Evolutionary conservation across 2,113 vertebrate genomes (phyloP).

Genomic region (Cariama cristata): DNA sequence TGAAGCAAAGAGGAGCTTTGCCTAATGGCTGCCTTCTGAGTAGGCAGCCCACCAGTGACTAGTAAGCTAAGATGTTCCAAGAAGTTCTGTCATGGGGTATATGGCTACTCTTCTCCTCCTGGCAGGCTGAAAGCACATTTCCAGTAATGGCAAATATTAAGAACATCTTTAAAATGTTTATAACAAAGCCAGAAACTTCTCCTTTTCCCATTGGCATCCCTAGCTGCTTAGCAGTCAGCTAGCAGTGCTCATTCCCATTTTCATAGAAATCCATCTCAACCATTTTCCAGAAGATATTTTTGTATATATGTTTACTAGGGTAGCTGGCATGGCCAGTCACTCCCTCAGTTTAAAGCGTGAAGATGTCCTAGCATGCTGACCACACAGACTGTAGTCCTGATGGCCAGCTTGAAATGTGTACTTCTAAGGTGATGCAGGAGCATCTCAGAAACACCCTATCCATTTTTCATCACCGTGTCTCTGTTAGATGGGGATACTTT

Average conservation of each 20-base stretch:
- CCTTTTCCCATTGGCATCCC: background rate
- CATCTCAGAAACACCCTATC: background rate
- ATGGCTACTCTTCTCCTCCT: background rate
- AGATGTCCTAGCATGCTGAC: background rate
- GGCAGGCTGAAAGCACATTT: background rate
- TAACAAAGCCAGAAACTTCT: background rate
- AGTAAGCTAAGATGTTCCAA: background rate
- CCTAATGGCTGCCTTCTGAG: background rate
- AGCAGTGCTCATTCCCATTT: background rate
- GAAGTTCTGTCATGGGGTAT: background rate
- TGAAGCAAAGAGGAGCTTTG: background rate
- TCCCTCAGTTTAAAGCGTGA: background rate
- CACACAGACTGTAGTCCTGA: background rate
- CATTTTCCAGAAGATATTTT: background rate
- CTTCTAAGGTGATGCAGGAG: background rate
- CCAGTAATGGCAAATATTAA: background rate
- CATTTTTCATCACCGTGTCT: background rate
- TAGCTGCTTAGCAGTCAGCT: background rate
- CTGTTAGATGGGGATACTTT: background rate
- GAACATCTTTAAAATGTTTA: background rate
- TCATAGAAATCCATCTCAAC: background rate
- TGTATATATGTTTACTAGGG: background rate
- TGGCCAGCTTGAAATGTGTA: background rate
- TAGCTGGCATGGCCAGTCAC: background rate
- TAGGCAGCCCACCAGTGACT: background rate